A percentile compares a stretch with the other conserved stretches of the same genome.
Conservation (phyloP, 2,113 vertebrate genomes). For the Larimichthys polyactis region DNA sequence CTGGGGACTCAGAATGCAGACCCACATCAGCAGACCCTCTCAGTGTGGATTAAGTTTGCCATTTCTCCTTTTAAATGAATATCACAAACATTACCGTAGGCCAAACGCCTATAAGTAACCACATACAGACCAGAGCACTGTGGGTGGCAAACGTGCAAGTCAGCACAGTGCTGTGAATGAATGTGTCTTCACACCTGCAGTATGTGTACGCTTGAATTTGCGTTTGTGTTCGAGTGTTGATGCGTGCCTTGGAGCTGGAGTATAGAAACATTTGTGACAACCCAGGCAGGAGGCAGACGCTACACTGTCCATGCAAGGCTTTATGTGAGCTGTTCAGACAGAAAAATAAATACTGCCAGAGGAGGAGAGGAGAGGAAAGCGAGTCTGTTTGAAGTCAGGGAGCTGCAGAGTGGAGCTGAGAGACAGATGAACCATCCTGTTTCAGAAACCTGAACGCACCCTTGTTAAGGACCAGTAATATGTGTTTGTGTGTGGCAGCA, state of each 20-base stretch:
- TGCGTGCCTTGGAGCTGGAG: conserved; percentile 16
- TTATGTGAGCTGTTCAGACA: conserved; percentile 70
- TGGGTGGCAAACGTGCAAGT: conserved; percentile 38
- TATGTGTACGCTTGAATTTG: not conserved
- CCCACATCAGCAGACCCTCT: conserved; percentile 44
- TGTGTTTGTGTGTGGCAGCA: conserved; percentile 81
- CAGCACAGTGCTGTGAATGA: not conserved
- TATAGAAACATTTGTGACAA: conserved; percentile 15
- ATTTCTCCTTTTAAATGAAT: conserved; percentile 42
- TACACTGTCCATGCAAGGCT: conserved; percentile 61
- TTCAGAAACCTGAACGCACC: conserved; percentile 78
- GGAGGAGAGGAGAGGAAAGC: conserved; percentile 56
- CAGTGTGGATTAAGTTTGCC: conserved; percentile 33
- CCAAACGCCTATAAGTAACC: conserved; percentile 57
- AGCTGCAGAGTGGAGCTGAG: conserved; percentile 56
- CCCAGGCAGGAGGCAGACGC: conserved; percentile 41
- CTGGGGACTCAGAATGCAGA: conserved; percentile 66
- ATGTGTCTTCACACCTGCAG: conserved; percentile 42
- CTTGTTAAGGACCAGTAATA: conserved; percentile 76
- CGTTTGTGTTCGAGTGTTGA: not conserved
- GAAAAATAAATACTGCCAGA: conserved; percentile 81
- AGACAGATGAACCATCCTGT: conserved; percentile 81
- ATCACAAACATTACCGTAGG: conserved; percentile 37
- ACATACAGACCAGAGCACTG: conserved; percentile 9
- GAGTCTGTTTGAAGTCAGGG: conserved; percentile 74